These are phyloP conservation scores for Mesaphorura yosii DNA, from an alignment of 1,140 invertebrate genomes.

Conservation along the genomic window DNA sequence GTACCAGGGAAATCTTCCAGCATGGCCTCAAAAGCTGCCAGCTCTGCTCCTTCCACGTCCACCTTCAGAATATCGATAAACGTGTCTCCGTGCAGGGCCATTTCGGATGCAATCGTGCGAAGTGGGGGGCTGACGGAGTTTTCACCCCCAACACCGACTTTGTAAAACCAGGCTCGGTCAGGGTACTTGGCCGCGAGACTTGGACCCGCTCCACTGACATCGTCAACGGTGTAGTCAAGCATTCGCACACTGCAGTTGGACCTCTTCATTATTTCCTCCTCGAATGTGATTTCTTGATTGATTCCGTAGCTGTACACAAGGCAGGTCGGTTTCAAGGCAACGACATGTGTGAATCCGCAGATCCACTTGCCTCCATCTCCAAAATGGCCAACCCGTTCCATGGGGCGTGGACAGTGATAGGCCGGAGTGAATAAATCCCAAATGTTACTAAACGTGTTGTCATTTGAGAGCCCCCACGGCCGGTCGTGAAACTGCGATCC, in stretches of 20 bases:
- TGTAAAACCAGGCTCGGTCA: background rate
- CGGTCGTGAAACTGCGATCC: background rate
- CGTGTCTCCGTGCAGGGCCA: constrained; percentile 1
- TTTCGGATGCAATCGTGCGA: background rate
- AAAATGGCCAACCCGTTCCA: background rate
- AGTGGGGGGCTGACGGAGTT: background rate
- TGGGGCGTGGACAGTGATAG: constrained; percentile 2
- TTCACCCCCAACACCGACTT: background rate
- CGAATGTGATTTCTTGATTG: background rate
- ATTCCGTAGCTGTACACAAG: constrained; percentile 17
- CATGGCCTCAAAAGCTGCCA: background rate
- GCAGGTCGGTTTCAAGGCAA: background rate
- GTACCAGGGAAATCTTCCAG: background rate
- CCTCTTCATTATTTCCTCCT: constrained; percentile 8
- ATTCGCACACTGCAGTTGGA: constrained; percentile 6
- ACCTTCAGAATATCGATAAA: constrained; percentile 17
- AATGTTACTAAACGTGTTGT: background rate
- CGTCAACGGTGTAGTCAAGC: constrained; percentile 6
- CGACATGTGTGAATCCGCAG: constrained; percentile 4
- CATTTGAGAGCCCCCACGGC: background rate
- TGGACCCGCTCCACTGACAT: background rate
- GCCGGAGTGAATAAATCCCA: constrained; percentile 8
- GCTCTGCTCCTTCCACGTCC: constrained; percentile 12
- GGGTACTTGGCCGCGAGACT: background rate
- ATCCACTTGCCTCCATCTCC: constrained; percentile 15